Conservation (phyloP, 1,140 invertebrate genomes). For the Paraescarpia echinospica region DNA sequence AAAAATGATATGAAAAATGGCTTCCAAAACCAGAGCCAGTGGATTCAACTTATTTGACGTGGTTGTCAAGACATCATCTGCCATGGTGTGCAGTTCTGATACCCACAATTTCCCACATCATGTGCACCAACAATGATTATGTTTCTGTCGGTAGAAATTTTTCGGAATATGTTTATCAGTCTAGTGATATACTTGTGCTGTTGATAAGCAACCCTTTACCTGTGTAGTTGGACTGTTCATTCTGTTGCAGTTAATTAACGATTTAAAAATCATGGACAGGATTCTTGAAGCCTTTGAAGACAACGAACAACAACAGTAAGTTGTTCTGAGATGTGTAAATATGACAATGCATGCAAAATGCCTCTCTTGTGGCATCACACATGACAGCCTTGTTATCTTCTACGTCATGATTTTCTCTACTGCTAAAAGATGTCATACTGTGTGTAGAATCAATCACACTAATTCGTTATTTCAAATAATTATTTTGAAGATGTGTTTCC, state of each 20-base stretch:
- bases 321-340: conserved; percentile 22
- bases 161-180: not conserved
- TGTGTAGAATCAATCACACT: too few relatives aligned
- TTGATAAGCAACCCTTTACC: not conserved
- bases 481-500: too few relatives aligned
- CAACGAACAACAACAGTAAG: conserved; percentile 63
- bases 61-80: too few relatives aligned
- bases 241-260: conserved; percentile 66
- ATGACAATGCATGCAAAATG: not conserved
- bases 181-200: not conserved
- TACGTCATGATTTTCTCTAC: too few relatives aligned
- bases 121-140: not conserved
- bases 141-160: not conserved
- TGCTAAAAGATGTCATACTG: too few relatives aligned
- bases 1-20: too few relatives aligned
- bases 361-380: not conserved
- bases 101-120: not conserved
- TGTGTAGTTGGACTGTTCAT: not conserved
- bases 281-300: conserved; percentile 70
- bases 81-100: too few relatives aligned
- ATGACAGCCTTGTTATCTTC: too few relatives aligned
- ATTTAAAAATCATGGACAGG: conserved; percentile 68
- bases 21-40: too few relatives aligned
- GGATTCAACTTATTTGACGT: too few relatives aligned
- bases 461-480: too few relatives aligned